These are phyloP conservation scores for Regulus satrapa DNA, from an alignment of 2,113 vertebrate species.

Conservation along the genomic window DNA sequence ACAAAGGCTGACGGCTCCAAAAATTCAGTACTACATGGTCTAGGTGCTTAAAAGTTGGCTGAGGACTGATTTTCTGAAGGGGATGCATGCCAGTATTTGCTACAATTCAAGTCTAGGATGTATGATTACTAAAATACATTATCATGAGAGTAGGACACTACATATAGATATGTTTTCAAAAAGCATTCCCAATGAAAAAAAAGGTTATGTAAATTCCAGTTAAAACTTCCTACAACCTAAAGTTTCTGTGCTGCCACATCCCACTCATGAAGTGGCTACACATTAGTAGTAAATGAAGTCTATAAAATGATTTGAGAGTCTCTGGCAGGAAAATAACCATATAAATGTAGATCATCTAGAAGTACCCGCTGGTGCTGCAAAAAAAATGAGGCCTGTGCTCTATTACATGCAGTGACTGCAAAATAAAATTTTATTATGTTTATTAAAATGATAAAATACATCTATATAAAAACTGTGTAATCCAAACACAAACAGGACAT, in stretches of 20 bases:
- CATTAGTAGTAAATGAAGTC: not conserved
- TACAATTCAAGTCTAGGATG: not conserved
- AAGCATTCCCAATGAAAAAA: not conserved
- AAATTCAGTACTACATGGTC: not conserved
- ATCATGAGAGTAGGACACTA: not conserved
- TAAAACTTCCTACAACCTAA: not conserved
- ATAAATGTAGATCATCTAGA: not conserved
- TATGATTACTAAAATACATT: not conserved
- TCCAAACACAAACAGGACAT: not conserved
- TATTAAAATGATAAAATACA: slow-evolving; percentile 43
- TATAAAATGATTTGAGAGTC: not conserved
- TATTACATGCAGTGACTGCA: not conserved
- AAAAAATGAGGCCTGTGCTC: not conserved
- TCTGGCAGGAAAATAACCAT: not conserved
- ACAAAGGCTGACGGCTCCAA: not conserved
- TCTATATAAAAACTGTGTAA: not conserved
- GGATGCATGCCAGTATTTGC: not conserved
- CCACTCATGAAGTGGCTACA: not conserved
- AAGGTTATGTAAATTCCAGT: not conserved
- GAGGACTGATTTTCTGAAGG: not conserved
- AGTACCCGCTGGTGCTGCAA: not conserved
- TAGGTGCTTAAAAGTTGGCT: not conserved
- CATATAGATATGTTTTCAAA: not conserved
- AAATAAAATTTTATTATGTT: slow-evolving; percentile 21
- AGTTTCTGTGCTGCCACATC: not conserved